Base-by-base conservation (phyloP, 2,888 invertebrate genomes). In the Pseudanteris insignis region DNA sequence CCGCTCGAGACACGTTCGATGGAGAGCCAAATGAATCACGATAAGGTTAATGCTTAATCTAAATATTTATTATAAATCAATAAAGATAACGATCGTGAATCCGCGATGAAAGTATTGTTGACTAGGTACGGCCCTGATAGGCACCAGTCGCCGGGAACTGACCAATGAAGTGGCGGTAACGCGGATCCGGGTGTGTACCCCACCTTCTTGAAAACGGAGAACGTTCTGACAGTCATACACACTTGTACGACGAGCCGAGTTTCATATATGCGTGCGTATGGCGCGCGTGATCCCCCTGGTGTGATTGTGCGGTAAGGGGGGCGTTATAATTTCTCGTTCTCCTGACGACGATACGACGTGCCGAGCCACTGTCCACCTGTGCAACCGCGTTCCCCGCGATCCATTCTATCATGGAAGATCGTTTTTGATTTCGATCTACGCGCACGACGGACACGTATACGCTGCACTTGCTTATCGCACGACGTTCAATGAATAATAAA, bases 131-230 rank as follows among this genome's bases (percentile, higher is more conserved):
- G 54, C 53, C 65, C 66, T 64, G 65, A 59, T 41, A 67, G 62
- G 63, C 64, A 63, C 62, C 65, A 58, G 65, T 66, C 62, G 58
- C 57, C 51, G 55, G 38, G 38, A 21, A 61, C 62, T 60, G 65
- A 63, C 67, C 69, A 64, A 65, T 67, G 55, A 62, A 64, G 65
- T 63, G 53, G 53, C 47, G 65, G 61, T 65, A 64, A 54, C 47
- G 62, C 60, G 63, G 67, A 69, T 69, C 67, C 68, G 67, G 67
- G 68, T 67, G 64, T 68, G 62, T 63, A 60, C 63, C 64, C 65
- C 54, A 62, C 64, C 65, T 64, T 40, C 51, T 59, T 57, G 36
- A 61, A 65, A 54, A 50, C 43, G 38, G 50, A 53, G 62, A 46
- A 50, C 57, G 50, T 41, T 53, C 64, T 59, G 59, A 63, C 64